Conservation (phyloP, 2,113 vertebrate genomes). For the Nerophis lumbriciformis region DNA sequence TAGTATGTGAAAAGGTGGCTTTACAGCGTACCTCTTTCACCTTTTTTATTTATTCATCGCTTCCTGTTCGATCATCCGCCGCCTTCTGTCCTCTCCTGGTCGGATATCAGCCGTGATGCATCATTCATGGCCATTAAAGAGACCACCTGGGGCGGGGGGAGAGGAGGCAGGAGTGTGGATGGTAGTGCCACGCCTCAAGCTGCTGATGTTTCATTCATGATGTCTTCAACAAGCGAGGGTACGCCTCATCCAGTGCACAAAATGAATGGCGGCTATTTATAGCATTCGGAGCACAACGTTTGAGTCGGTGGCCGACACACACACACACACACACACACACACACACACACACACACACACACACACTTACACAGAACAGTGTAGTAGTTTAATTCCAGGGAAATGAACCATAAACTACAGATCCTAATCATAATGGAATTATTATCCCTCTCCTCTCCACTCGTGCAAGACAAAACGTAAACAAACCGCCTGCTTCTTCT, state of each 20-base stretch:
- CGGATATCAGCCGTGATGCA: constrained; percentile 44
- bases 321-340: background rate
- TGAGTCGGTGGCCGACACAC: constrained; percentile 33
- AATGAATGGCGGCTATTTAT: constrained; percentile 38
- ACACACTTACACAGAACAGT: background rate
- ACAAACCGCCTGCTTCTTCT: too few species aligned
- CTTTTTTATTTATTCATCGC: constrained; percentile 59
- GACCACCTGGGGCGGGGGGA: constrained; percentile 35
- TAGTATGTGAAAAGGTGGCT: too few species aligned
- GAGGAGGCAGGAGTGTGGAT: background rate
- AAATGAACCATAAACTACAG: background rate
- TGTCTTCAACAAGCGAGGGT: background rate
- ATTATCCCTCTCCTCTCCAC: too few species aligned
- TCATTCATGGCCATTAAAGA: constrained; percentile 52
- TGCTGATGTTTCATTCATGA: too few species aligned
- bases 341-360: background rate
- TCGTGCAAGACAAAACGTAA: too few species aligned
- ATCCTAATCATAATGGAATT: background rate
- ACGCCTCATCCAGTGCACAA: background rate
- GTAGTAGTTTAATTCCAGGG: background rate
- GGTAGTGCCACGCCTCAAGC: too few species aligned
- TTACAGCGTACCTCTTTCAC: constrained; percentile 32
- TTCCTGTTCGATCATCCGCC: constrained; percentile 31
- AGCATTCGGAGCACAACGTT: constrained; percentile 39
- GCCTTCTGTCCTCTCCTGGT: constrained; percentile 43